Conservation (phyloP, 2,113 vertebrate species). For the Porphyrio hochstetteri region DNA sequence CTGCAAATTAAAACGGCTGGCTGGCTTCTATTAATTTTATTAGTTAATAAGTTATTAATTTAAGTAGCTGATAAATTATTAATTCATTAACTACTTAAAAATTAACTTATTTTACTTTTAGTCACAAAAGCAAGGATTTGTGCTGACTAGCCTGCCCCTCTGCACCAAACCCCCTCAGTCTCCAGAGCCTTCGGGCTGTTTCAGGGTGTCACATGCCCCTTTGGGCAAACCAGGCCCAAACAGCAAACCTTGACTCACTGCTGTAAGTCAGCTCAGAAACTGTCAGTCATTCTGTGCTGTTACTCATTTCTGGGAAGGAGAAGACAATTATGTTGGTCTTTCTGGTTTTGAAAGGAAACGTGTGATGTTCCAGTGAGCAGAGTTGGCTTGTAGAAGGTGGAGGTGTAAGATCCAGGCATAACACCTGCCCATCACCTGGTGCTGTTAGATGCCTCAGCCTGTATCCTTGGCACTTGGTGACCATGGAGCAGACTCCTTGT, state of each 20-base stretch:
- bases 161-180: background rate
- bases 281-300: background rate
- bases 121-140: background rate
- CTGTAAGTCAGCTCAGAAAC: background rate
- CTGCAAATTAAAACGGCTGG: background rate
- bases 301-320: background rate
- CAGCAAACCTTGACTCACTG: background rate
- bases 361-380: background rate
- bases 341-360: background rate
- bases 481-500: background rate
- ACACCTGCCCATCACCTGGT: background rate
- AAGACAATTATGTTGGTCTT: background rate
- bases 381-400: background rate
- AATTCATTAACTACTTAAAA: no score
- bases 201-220: background rate
- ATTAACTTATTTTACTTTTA: background rate
- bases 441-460: background rate
- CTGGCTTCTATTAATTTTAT: background rate
- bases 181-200: background rate
- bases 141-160: background rate
- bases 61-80: no score
- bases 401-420: background rate
- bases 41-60: background rate
- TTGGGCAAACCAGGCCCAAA: background rate
- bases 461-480: background rate